Conservation (phyloP, 2,888 invertebrate genomes). For the Lepetodrilus schrolli region DNA sequence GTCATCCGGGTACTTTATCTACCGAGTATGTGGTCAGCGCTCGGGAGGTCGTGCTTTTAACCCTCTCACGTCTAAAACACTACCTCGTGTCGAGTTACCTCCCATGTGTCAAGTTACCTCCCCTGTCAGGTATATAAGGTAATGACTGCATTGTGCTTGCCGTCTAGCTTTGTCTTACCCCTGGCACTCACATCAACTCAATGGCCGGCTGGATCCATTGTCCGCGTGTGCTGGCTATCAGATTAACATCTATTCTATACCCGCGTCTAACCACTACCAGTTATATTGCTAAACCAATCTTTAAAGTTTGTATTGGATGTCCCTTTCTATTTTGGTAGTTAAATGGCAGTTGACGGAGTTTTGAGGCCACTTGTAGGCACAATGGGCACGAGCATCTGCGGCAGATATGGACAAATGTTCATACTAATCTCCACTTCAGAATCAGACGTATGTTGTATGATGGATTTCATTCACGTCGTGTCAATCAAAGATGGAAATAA, state of each 20-base stretch:
- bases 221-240: neutral
- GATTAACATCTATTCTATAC: conserved; percentile 14
- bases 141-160: conserved; percentile 1
- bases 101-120: neutral
- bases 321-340: neutral
- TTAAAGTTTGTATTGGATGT: conserved; percentile 5
- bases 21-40: neutral
- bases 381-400: neutral
- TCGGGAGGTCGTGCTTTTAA: neutral
- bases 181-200: neutral
- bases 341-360: neutral
- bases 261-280: neutral
- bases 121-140: conserved; percentile 7
- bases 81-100: neutral
- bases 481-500: conserved; percentile 24
- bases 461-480: conserved; percentile 21
- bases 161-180: conserved; percentile 3
- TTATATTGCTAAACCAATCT: conserved; percentile 22
- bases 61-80: neutral
- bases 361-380: neutral
- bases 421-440: conserved; percentile 4
- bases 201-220: neutral
- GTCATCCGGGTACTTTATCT: neutral
- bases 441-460: conserved; percentile 17
- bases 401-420: neutral